A percentile compares a stretch with the other conserved stretches of the same genome.
phyloP scores from a whole-genome alignment of 2,113 vertebrate genomes.

The Macquaria ambigua region DNA sequence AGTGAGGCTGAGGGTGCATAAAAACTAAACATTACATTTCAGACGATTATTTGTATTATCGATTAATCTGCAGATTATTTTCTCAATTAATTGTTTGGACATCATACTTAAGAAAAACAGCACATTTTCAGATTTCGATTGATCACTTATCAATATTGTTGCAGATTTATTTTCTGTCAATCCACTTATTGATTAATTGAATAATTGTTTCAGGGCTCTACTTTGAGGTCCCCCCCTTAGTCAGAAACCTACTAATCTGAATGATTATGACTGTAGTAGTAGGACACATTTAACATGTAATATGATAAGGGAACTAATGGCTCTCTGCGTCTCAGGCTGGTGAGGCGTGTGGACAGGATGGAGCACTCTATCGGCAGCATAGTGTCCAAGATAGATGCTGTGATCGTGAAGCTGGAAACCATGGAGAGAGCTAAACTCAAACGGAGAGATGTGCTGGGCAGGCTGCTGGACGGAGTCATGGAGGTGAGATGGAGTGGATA shows the following conservation, averaged over 20 bases:
- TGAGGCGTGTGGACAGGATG: slow-evolving; percentile 96
- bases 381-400: slow-evolving; percentile 96
- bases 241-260: background rate
- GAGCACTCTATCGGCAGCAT: slow-evolving; percentile 99
- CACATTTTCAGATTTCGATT: too few relatives aligned
- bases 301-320: background rate
- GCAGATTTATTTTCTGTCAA: too few relatives aligned
- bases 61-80: too few relatives aligned
- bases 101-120: too few relatives aligned
- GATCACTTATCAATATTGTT: too few relatives aligned
- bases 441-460: slow-evolving; percentile 92
- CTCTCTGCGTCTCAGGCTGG: slow-evolving; percentile 84
- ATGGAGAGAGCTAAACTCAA: slow-evolving; percentile 97
- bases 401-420: slow-evolving; percentile 95
- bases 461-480: slow-evolving; percentile 91
- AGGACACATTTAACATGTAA: background rate
- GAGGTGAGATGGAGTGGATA: slow-evolving; percentile 84
- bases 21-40: too few relatives aligned
- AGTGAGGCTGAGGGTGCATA: too few relatives aligned
- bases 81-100: too few relatives aligned
- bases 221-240: too few relatives aligned
- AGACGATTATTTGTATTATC: too few relatives aligned
- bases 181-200: too few relatives aligned
- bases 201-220: too few relatives aligned
- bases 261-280: background rate